Conservation (phyloP, 2,113 vertebrate species). For the Tachuris rubrigastra region DNA sequence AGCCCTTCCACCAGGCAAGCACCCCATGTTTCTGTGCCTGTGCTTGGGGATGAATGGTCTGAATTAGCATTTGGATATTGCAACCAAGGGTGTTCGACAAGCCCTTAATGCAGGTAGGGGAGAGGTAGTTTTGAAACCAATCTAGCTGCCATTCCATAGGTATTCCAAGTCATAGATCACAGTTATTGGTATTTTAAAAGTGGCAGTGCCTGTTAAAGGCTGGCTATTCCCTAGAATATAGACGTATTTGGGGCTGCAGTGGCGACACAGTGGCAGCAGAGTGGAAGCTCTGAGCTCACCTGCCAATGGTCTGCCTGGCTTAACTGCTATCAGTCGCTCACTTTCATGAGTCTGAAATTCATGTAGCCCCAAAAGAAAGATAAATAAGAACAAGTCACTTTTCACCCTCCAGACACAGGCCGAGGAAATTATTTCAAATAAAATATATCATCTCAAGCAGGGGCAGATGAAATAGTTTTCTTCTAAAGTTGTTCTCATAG, state of each 20-base stretch:
- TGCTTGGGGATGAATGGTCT: not conserved
- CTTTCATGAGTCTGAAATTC: constrained; percentile 75
- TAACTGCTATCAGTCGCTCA: constrained; percentile 70
- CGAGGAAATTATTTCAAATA: constrained; percentile 75
- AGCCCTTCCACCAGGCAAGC: not conserved
- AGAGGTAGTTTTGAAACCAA: constrained; percentile 40
- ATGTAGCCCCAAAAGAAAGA: constrained; percentile 73
- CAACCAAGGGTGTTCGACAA: not conserved
- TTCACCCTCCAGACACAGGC: constrained; percentile 74
- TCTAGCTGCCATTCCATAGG: constrained; percentile 24
- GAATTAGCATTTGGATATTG: not conserved
- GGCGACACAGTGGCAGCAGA: not conserved
- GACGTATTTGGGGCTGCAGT: not conserved
- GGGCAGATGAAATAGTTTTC: constrained; percentile 72
- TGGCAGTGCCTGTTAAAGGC: constrained; percentile 27
- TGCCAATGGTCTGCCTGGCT: constrained; percentile 49
- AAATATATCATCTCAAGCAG: constrained; percentile 75
- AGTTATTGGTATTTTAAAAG: constrained; percentile 49
- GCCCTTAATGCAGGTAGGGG: not conserved
- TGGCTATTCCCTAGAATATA: constrained; percentile 23
- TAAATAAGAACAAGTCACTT: constrained; percentile 76
- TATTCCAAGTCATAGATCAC: constrained; percentile 54
- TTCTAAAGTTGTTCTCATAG: constrained; percentile 55
- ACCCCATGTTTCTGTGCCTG: accelerated
- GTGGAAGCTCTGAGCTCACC: constrained; percentile 35